Evolutionary conservation across 2,888 invertebrate genomes (phyloP).

Genomic region (Steinernema carpocapsae): DNA sequence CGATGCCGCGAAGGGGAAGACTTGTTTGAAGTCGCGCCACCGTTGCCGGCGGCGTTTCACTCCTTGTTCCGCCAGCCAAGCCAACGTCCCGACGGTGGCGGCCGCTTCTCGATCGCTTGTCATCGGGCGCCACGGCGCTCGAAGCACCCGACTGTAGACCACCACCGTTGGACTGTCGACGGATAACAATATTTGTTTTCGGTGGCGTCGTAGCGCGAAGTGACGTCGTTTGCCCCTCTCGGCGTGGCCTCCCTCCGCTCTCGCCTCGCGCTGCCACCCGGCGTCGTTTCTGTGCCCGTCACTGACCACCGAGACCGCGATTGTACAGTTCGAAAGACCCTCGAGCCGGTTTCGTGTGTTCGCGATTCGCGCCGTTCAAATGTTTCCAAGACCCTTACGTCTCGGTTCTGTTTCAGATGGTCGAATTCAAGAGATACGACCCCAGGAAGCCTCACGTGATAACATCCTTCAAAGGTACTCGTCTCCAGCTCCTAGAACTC

Average conservation of each 20-base stretch:
- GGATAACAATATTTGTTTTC: conserved; percentile 29
- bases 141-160: conserved; percentile 8
- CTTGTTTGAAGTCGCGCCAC: conserved; percentile 3
- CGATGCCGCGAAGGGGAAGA: conserved; percentile 8
- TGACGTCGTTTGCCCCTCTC: conserved; percentile 22
- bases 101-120: conserved; percentile 1
- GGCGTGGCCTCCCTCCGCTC: neutral
- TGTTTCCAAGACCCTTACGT: neutral
- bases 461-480: conserved; percentile 64
- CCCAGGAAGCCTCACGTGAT: conserved; percentile 65
- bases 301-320: conserved; percentile 14
- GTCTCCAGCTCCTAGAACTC: neutral
- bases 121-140: conserved; percentile 19
- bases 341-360: neutral
- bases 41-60: conserved; percentile 15
- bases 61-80: neutral
- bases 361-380: neutral
- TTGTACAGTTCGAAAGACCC: conserved; percentile 22
- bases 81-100: neutral
- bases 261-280: conserved; percentile 28
- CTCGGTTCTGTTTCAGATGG: conserved; percentile 41
- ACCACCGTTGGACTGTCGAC: conserved; percentile 6
- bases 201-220: conserved; percentile 25
- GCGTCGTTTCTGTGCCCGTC: conserved; percentile 22
- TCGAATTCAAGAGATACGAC: conserved; percentile 58